A percentile compares a stretch with the other conserved stretches of the same genome.
Conservation (phyloP, 2,113 vertebrate genomes). For the Equus quagga region DNA sequence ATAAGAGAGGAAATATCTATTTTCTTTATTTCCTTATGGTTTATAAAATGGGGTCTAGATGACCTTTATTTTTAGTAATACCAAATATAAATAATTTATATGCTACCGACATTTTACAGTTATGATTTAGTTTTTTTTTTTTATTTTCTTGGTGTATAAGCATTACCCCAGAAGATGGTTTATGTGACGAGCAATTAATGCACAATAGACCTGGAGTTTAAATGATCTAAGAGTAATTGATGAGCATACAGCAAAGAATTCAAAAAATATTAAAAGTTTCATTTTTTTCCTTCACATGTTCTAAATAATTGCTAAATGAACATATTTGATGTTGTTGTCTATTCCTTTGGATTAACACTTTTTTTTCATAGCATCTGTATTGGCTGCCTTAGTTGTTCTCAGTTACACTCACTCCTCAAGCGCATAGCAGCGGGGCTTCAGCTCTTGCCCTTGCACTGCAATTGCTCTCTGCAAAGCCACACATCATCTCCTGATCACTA, state of each 20-base stretch:
- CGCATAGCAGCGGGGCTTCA: fast-evolving
- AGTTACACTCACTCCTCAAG: neutral
- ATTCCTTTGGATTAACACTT: neutral
- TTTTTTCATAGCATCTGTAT: neutral
- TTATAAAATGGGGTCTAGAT: neutral
- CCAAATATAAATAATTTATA: constrained; percentile 36
- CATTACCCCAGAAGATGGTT: neutral
- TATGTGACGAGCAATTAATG: neutral
- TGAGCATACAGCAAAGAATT: neutral
- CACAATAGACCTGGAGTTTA: neutral
- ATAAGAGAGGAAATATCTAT: neutral
- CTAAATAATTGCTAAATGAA: neutral
- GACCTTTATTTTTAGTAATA: constrained; percentile 16
- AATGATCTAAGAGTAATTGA: neutral
- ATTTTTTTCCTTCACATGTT: neutral
- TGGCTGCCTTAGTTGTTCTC: neutral
- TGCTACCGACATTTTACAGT: neutral
- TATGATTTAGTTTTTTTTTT: neutral
- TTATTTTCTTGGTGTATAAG: neutral
- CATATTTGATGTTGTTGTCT: neutral
- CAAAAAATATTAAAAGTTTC: neutral
- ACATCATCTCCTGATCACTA: neutral
- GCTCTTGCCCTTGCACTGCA: fast-evolving
- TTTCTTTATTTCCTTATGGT: constrained; percentile 22
- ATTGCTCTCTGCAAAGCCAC: neutral